A percentile compares a stretch with the other conserved stretches of the same genome.
Evolutionary conservation across 2,888 invertebrate species (phyloP).

Genomic region (Unio pictorum): DNA sequence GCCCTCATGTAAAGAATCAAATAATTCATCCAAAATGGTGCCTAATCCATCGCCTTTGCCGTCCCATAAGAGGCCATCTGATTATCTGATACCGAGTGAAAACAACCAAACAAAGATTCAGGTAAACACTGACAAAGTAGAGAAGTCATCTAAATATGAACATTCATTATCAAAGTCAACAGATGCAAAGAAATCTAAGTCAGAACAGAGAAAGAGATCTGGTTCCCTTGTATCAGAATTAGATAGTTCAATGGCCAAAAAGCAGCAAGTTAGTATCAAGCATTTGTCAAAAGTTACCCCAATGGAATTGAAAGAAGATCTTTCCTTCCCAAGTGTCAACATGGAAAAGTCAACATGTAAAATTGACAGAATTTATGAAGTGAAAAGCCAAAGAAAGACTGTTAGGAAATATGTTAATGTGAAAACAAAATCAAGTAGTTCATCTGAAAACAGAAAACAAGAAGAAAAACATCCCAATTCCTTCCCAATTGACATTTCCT

Average conservation of each 20-base stretch:
- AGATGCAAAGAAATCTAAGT: not conserved
- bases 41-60: constrained; percentile 18
- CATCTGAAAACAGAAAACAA: too few relatives aligned
- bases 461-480: too few relatives aligned
- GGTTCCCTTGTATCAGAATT: not conserved
- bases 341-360: too few relatives aligned
- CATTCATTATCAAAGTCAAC: constrained; percentile 5
- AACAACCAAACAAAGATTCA: not conserved
- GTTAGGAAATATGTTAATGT: too few relatives aligned
- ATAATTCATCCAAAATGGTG: constrained; percentile 13
- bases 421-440: too few relatives aligned
- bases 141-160: constrained; percentile 3
- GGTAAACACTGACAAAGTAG: constrained; percentile 6
- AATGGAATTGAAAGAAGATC: constrained; percentile 18
- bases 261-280: not conserved
- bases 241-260: not conserved
- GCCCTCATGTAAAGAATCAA: constrained; percentile 15
- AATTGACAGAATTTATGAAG: too few relatives aligned
- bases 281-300: constrained; percentile 22
- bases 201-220: not conserved
- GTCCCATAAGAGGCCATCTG: constrained; percentile 15
- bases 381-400: too few relatives aligned
- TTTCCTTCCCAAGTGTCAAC: too few relatives aligned
- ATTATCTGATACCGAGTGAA: constrained; percentile 6
- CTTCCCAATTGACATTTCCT: too few relatives aligned